Evolutionary conservation across 2,888 invertebrate genomes (phyloP), one percentile per base, ranked within the genome.

Genomic region (Exephanes ischioxanthus): DNA sequence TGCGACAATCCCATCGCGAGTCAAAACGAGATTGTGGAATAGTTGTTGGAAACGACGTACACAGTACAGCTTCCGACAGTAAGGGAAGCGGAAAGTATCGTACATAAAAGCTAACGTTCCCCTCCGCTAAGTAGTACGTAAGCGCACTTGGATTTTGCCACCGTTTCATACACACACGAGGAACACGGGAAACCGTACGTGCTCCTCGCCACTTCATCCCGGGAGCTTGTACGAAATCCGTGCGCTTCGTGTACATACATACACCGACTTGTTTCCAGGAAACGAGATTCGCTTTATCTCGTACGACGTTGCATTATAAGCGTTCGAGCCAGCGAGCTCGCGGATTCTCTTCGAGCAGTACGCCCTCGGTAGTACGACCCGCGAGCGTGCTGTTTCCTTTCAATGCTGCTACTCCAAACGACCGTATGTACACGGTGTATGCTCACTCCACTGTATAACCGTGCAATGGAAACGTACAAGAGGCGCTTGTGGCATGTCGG

Each of bases 201-300:
- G 81, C 77, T 81, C 37, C 51, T 70, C 63, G 70, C 51, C 70
- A 80, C 55, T 83, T 63, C n/a, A 80, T 61, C 63, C 45, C 33
- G 41, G n/a, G 19, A 63, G 53, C 26, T 55, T 53, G 48, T 41
- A 53, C 53, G 45, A 48, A 67, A 33, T 63, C 53, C 41, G 63
- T 33, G 58, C 22, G 58, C 45, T 48, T 66, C 48, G 19, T 14
- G 19, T 66, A 48, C 45, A 58, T 67, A 67, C 77, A 58, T 45
- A 22, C 30, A n/a, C 61, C 67, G 53, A 53, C 63, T 63, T 78
- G 78, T 78, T 75, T 85, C 45, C 81, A 73, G 78, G 71, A 81
- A 85, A 85, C 84, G 78, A 78, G 81, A 81, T 85, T 70, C 81
- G 78, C 55, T 85, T 85, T 85, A 85, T 85, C 84, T 78, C 72